A percentile compares a stretch with the other conserved stretches of the same genome.
Conservation (phyloP, 2,113 vertebrate genomes). For the Hemibagrus wyckioides region DNA sequence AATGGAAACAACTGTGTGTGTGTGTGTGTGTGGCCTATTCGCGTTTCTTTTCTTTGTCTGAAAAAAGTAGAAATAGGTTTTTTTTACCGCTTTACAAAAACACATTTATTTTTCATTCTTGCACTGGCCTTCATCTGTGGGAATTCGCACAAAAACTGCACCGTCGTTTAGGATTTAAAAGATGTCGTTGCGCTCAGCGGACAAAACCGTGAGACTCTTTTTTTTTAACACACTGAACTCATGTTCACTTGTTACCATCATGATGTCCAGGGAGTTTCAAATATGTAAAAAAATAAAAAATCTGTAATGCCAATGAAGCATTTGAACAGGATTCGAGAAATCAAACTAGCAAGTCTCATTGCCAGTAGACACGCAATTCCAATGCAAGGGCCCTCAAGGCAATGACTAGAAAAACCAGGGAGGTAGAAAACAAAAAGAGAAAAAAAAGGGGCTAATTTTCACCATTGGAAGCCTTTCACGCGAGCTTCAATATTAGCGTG, state of each 20-base stretch:
- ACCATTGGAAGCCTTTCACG: constrained; percentile 43
- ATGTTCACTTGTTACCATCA: background rate
- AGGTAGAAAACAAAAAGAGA: constrained; percentile 14
- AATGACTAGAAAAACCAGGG: constrained; percentile 33
- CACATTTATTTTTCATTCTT: background rate
- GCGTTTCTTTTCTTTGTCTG: background rate
- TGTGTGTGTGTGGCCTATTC: background rate
- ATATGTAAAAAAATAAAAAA: background rate
- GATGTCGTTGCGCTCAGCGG: background rate
- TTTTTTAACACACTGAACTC: background rate
- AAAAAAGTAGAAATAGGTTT: background rate
- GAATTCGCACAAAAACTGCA: background rate
- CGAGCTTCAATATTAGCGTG: constrained; percentile 33
- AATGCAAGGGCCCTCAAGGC: constrained; percentile 20
- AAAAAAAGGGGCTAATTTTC: constrained; percentile 20
- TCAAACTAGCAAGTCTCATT: background rate
- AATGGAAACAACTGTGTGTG: background rate
- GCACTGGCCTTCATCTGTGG: background rate
- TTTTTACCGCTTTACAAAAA: background rate
- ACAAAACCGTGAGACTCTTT: background rate
- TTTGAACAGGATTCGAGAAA: constrained; percentile 18
- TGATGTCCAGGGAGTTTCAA: constrained; percentile 7
- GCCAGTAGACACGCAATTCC: constrained; percentile 23
- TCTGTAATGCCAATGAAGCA: background rate
- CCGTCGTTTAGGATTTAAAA: constrained; percentile 14